Conservation (phyloP, 2,888 invertebrate genomes). For the Diploptera punctata region DNA sequence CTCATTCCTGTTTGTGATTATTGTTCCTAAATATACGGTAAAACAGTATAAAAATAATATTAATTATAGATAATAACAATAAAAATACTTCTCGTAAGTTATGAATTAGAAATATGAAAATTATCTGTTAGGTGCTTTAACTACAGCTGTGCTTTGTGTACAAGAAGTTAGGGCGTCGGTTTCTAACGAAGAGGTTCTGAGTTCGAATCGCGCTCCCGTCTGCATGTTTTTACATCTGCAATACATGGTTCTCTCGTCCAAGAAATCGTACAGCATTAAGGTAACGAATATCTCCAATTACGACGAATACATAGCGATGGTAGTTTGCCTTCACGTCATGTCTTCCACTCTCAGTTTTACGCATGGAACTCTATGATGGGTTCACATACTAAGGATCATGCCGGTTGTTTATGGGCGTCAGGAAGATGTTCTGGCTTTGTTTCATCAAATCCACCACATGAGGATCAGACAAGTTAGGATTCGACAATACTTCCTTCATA, state of each 20-base stretch:
- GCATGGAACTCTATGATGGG: not conserved
- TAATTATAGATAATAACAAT: not conserved
- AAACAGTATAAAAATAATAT: not conserved
- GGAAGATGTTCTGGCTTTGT: not conserved
- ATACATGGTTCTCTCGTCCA: not conserved
- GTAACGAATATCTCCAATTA: not conserved
- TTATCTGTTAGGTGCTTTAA: not conserved
- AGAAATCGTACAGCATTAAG: not conserved
- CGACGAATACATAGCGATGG: not conserved
- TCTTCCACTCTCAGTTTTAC: not conserved
- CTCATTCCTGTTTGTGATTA: no score
- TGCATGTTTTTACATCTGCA: not conserved
- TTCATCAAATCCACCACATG: not conserved
- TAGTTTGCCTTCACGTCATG: not conserved
- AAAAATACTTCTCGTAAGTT: not conserved
- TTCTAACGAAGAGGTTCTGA: not conserved
- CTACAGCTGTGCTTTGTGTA: not conserved
- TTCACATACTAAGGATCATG: not conserved
- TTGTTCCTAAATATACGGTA: no score
- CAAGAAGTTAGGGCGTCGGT: not conserved
- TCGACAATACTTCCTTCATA: no score
- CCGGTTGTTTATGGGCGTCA: not conserved
- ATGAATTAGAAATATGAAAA: not conserved
- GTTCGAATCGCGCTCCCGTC: not conserved
- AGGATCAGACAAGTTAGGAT: not conserved